These are phyloP conservation scores for Lipotes vexillifer DNA, from an alignment of 2,113 vertebrate species.

Conservation along the genomic window DNA sequence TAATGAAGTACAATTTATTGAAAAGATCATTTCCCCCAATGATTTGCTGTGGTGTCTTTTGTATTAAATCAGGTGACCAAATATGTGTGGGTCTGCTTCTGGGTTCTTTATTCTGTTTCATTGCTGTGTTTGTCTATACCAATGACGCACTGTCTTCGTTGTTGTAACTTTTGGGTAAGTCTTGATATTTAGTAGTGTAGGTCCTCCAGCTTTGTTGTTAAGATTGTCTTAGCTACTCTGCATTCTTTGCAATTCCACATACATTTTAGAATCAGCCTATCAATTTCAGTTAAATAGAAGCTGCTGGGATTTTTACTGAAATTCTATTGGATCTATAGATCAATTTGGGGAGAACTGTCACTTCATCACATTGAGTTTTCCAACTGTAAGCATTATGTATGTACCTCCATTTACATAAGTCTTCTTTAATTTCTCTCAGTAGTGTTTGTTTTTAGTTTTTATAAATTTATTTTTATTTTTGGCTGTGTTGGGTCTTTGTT, in stretches of 20 bases:
- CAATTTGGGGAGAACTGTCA: background rate
- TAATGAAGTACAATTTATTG: background rate
- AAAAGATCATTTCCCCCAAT: background rate
- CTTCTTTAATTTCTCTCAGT: background rate
- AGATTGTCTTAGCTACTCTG: background rate
- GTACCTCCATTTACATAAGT: background rate
- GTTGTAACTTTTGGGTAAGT: background rate
- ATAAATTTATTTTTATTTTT: too few relatives aligned
- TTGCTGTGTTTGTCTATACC: background rate
- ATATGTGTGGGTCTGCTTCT: background rate
- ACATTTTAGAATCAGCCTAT: conserved; percentile 9
- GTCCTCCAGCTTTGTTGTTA: background rate
- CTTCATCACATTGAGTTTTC: background rate
- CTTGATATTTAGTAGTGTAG: background rate
- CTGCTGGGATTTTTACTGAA: background rate
- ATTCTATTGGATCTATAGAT: background rate
- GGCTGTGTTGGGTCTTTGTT: too few relatives aligned
- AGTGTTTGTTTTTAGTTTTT: background rate
- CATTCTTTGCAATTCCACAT: background rate
- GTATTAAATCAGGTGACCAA: background rate
- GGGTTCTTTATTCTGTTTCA: background rate
- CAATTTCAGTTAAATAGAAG: background rate
- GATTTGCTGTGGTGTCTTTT: background rate
- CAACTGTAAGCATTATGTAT: background rate
- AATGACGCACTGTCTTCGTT: background rate